phyloP scores from a whole-genome alignment of 2,113 vertebrate genomes.

The Ictidomys tridecemlineatus region DNA sequence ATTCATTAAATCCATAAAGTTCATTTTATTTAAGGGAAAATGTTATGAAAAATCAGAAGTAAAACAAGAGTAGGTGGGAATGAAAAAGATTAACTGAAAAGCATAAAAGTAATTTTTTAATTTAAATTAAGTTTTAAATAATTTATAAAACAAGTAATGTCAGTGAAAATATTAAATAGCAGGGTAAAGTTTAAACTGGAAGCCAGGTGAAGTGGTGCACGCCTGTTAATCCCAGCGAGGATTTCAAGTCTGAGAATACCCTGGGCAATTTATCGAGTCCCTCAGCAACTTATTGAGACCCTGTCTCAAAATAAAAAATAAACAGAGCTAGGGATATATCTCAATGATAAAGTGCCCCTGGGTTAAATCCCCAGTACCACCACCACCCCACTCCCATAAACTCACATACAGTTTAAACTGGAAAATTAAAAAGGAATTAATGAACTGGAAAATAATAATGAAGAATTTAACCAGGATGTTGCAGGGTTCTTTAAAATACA shows the following conservation, averaged over 20 bases:
- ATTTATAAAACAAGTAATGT: constrained; percentile 18
- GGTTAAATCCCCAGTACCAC: background rate
- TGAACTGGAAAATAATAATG: background rate
- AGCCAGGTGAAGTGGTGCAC: background rate
- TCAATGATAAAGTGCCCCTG: background rate
- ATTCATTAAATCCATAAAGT: background rate
- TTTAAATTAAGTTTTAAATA: constrained; percentile 42
- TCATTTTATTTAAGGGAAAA: background rate
- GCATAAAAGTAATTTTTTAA: background rate
- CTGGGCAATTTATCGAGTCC: no score
- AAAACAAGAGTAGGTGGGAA: background rate
- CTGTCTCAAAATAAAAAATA: background rate
- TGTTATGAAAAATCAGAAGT: background rate
- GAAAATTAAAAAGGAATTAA: constrained; percentile 13
- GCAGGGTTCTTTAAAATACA: background rate
- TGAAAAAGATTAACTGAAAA: background rate
- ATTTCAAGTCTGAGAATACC: background rate
- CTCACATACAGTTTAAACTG: no score
- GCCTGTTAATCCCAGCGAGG: background rate
- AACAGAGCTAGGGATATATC: background rate
- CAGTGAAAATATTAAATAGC: background rate
- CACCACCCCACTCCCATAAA: no score
- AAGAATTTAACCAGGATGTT: background rate
- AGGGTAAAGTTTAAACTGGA: background rate
- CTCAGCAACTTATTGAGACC: background rate